Base-by-base conservation (phyloP, 2,113 vertebrate species). In the Probosciger aterrimus region DNA sequence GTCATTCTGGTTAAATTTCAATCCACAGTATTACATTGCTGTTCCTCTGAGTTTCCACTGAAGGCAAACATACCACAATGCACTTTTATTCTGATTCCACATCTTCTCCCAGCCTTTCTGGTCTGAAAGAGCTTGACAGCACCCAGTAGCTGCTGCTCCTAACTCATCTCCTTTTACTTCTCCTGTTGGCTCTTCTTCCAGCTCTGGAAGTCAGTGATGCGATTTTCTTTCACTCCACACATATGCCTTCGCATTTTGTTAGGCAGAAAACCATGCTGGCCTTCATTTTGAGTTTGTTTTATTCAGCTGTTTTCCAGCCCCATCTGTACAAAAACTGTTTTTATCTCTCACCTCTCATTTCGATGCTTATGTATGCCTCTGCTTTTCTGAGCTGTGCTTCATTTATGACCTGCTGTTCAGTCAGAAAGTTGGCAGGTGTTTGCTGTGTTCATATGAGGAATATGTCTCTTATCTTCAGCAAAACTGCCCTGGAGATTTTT, bases 291-390 rank as follows among this genome's bases (percentile, higher is more conserved):
- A 64, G 33, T 81, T 94, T 82, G 57, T 87, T 96, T 95, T 46
- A 82, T 92, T 94, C 92, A 83, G 76, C 23, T 92, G 27, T 81
- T 95, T 95, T 77, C 63, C 62, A 78, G 60, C 49, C 50, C 33
- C 52, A 63, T 39, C 62, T 37, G 39, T 57, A 68, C 19, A 65
- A 94, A 95, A 95, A 37, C 52, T 94, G 67, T 2, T 93, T 90
- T 75, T 79, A 20, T 81, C 79, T 92, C 85, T 86, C 69, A 78
- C 20, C 49, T 93, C 31, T 92, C 44, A 63, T 88, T 94, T 49
- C 50, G 31, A 82, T 31, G 11, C 22, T 89, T 90, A 78, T 59
- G 65, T 70, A 82, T 68, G 3, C 55, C 65, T 84, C 62, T 10
- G 1, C 11, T 94, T 92, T 89, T 77, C 53, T 71, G 35, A 91